These are phyloP conservation scores for Drosophila tropicalis DNA, from an alignment of 1,140 invertebrate genomes.

Conservation along the genomic window DNA sequence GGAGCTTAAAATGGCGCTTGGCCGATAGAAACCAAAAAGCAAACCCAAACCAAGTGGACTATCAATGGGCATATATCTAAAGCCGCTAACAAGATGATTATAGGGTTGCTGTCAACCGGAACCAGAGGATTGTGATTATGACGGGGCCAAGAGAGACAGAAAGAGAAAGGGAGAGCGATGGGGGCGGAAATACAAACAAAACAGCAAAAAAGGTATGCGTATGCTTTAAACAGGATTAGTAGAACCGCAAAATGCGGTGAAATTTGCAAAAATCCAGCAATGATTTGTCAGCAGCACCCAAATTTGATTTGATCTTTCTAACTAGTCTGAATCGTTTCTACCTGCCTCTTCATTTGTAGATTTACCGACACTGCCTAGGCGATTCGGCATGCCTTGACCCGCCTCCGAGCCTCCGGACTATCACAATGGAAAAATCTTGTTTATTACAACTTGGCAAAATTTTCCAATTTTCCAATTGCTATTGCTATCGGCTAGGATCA, in stretches of 20 bases:
- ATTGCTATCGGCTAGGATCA: conserved; percentile 25
- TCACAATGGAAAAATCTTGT: conserved; percentile 80
- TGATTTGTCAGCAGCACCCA: conserved; percentile 73
- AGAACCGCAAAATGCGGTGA: conserved; percentile 56
- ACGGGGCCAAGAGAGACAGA: conserved; percentile 15
- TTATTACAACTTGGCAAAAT: conserved; percentile 76
- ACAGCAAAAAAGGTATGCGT: conserved; percentile 7
- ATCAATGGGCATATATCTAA: conserved; percentile 60
- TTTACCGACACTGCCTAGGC: conserved; percentile 17
- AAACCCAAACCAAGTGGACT: conserved; percentile 15
- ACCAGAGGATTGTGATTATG: conserved; percentile 36
- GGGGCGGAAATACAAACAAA: conserved; percentile 77
- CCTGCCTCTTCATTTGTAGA: conserved; percentile 28
- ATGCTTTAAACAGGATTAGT: conserved; percentile 56
- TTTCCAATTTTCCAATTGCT: conserved; percentile 66
- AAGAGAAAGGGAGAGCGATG: conserved; percentile 7
- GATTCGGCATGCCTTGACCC: conserved; percentile 60
- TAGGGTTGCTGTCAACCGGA: conserved; percentile 57
- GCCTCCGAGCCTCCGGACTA: conserved; percentile 34
- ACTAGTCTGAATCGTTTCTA: conserved; percentile 70
- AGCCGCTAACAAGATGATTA: conserved; percentile 79
- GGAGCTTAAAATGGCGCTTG: conserved; percentile 65
- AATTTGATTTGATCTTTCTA: conserved; percentile 25
- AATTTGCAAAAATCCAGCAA: conserved; percentile 72
- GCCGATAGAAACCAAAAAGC: conserved; percentile 35